Conservation (phyloP, 2,113 vertebrate species). For the Anseranas semipalmata region DNA sequence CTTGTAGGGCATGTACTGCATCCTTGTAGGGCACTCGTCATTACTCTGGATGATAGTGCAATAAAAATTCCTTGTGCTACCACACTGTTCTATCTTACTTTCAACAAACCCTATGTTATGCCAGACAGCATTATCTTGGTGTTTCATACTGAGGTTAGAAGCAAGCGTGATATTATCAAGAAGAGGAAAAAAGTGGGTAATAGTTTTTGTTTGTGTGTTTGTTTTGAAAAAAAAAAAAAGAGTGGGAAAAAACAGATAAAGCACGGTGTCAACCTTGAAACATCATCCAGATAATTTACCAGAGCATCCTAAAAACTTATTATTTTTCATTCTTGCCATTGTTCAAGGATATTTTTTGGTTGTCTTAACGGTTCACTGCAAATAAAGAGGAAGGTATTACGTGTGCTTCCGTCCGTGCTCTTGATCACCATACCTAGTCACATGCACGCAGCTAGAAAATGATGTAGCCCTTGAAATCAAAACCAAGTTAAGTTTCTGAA, state of each 20-base stretch:
- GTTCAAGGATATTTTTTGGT: neutral
- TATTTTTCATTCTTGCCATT: neutral
- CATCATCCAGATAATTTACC: neutral
- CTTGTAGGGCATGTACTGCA: no score
- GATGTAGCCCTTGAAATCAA: neutral
- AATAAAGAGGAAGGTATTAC: neutral
- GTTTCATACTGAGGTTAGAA: neutral
- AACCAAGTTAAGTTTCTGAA: neutral
- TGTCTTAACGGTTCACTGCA: neutral
- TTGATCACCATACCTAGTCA: neutral
- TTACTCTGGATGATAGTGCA: neutral
- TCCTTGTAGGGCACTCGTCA: neutral
- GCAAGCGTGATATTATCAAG: neutral
- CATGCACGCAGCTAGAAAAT: neutral
- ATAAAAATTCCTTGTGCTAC: neutral
- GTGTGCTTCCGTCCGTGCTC: neutral
- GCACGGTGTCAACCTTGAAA: neutral
- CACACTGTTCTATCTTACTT: neutral
- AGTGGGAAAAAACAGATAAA: neutral
- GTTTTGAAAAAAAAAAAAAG: neutral
- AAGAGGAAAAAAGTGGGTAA: accelerated
- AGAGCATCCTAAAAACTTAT: neutral
- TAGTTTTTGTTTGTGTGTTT: neutral
- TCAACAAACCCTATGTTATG: accelerated
- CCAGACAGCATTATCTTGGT: neutral